Base-by-base conservation (phyloP, 2,113 vertebrate species). In the Hydrolagus affinis region DNA sequence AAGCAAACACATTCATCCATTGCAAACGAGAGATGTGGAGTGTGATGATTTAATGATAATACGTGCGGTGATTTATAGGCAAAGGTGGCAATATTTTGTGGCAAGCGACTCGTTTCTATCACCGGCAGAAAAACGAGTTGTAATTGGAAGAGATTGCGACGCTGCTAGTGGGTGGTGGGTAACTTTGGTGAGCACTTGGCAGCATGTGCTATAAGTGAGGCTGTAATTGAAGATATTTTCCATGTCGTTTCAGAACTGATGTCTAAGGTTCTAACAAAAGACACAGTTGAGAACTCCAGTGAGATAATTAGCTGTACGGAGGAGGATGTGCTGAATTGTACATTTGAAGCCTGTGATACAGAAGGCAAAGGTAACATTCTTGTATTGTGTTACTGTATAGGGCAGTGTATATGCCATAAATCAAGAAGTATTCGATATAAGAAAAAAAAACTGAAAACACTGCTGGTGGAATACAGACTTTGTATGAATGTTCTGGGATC, bases 281-380 rank as follows among this genome's bases (percentile, higher is more conserved):
- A 78, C 76, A 62, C 57, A 1, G 17, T 78, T 60, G 76, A 86
- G 76, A 87, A 72, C 19, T 77, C 66, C 64, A 66, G 60, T 85
- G 17, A 75, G 85, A 3, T 86, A 60, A 32, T 14, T 21, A 83
- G 21, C 86, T 89, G 86, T 85, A 87, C 89, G 8, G 91, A 92
- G 88, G 91, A 93, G n/a, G 89, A 93, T 60, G 88, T 92, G 73
- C 88, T 93, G 66, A 91, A 90, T 76, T 90, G 88, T 59, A 91
- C 87, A 0, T 93, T 93, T 25, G 87, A 90, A 87, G 90, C 89
- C 12, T 93, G 90, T 90, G 92, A 93, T 86, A 87, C 89, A 69
- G 89, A 92, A 59, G 88, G 86, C 78, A 91, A 89, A 92, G 92
- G 92, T 93, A 89, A 85, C 86, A 56, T 66, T n/a, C 12, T 64